Percentiles rank a stretch among this genome's conserved stretches.
These are phyloP conservation scores for Pseudorectes ferrugineus DNA, from an alignment of 2,113 vertebrate species.

Conservation along the genomic window DNA sequence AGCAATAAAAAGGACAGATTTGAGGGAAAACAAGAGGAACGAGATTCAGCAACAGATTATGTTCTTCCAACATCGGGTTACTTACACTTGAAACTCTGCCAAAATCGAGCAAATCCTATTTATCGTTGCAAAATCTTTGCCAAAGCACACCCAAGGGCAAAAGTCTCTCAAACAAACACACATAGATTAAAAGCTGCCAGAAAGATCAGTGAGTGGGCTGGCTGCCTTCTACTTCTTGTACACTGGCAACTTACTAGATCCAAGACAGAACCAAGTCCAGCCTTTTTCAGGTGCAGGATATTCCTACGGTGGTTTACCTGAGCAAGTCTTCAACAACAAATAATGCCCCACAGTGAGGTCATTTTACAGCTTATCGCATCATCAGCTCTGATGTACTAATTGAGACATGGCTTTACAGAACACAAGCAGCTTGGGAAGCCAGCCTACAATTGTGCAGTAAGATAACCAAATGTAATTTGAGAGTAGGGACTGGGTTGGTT, in stretches of 20 bases:
- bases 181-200: conserved; percentile 3
- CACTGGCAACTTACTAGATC: neutral
- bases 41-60: conserved; percentile 1
- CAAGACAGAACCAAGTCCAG: neutral
- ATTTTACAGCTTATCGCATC: neutral
- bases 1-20: neutral
- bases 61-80: neutral
- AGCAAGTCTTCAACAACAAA: neutral
- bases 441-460: neutral
- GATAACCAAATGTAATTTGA: neutral
- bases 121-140: conserved; percentile 20
- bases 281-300: neutral
- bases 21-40: neutral
- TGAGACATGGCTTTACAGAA: neutral
- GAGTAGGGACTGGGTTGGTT: neutral
- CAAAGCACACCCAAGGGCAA: conserved; percentile 38
- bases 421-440: neutral
- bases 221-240: neutral
- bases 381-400: neutral
- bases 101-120: conserved; percentile 34
- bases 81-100: conserved; percentile 35
- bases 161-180: conserved; percentile 19
- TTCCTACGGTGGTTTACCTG: neutral
- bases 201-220: neutral
- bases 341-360: neutral